Evolutionary conservation across 1,140 invertebrate species (phyloP).

Genomic region (Drosophila fuyamai): DNA sequence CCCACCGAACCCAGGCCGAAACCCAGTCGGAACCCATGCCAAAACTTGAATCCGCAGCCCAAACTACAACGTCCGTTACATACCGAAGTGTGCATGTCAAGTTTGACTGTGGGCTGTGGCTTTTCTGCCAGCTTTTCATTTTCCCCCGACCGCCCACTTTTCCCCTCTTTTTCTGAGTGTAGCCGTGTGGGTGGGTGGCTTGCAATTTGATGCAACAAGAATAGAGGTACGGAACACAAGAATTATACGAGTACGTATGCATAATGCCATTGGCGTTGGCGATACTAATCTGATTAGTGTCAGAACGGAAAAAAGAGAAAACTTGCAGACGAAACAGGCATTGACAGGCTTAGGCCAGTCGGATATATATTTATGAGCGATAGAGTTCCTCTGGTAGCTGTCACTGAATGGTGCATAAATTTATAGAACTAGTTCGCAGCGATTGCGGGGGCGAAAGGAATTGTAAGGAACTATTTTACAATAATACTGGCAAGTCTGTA

Average conservation of each 20-base stretch:
- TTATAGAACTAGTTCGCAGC: slow-evolving; percentile 28
- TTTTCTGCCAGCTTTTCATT: slow-evolving; percentile 21
- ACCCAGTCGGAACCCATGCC: slow-evolving; percentile 19
- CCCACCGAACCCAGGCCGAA: slow-evolving; percentile 39
- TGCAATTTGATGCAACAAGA: slow-evolving; percentile 83
- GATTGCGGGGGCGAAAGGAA: slow-evolving; percentile 23
- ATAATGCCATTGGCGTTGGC: slow-evolving; percentile 71
- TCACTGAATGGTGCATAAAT: slow-evolving; percentile 33
- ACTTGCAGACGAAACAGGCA: slow-evolving; percentile 51
- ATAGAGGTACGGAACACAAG: slow-evolving; percentile 47
- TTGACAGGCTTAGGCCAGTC: slow-evolving; percentile 46
- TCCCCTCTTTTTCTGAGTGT: slow-evolving; percentile 11
- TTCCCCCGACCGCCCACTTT: not conserved
- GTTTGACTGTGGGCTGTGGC: slow-evolving; percentile 43
- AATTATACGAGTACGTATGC: slow-evolving; percentile 54
- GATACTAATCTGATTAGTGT: slow-evolving; percentile 85
- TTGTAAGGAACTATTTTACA: not conserved
- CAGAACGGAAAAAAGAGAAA: slow-evolving; percentile 65
- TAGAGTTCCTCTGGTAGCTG: slow-evolving; percentile 21
- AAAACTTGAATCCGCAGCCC: slow-evolving; percentile 26
- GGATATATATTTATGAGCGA: slow-evolving; percentile 53
- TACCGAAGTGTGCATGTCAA: slow-evolving; percentile 62
- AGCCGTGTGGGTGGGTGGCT: slow-evolving; percentile 43
- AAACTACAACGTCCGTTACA: slow-evolving; percentile 69
- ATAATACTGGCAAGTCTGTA: not conserved